A percentile compares a stretch with the other conserved stretches of the same genome.
phyloP scores from a whole-genome alignment of 2,888 invertebrate genomes.

The Nomada ruficornis region DNA sequence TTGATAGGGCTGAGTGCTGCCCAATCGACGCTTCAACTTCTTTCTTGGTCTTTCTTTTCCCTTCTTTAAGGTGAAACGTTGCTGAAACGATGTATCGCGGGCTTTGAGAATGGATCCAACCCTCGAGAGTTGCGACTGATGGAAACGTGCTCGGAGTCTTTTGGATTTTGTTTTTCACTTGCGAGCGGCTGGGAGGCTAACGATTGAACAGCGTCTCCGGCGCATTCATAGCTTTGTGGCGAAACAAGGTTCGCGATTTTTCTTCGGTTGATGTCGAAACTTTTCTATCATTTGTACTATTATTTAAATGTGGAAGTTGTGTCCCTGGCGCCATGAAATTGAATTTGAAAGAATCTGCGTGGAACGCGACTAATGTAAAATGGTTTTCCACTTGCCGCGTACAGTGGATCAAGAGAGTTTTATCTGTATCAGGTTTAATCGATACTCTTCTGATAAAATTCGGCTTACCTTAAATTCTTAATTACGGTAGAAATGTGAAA shows the following conservation, averaged over 20 bases:
- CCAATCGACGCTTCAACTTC: slow-evolving; percentile 39
- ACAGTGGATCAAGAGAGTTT: neutral
- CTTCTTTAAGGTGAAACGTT: slow-evolving; percentile 1
- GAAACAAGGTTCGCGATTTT: neutral
- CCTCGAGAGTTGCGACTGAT: neutral
- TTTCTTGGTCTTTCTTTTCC: slow-evolving; percentile 23
- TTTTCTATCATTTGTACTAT: too few relatives aligned
- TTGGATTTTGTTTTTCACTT: neutral
- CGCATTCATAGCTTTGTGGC: neutral
- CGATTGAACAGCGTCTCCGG: neutral
- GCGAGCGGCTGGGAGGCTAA: too few relatives aligned
- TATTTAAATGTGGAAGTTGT: too few relatives aligned
- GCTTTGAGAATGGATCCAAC: neutral
- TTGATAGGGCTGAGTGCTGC: slow-evolving; percentile 25
- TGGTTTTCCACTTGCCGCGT: neutral
- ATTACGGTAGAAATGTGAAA: neutral
- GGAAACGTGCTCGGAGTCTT: neutral
- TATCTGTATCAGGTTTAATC: neutral
- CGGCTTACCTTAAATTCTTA: neutral
- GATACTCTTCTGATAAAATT: neutral
- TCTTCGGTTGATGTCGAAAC: too few relatives aligned
- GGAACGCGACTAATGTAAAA: neutral
- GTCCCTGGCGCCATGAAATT: too few relatives aligned
- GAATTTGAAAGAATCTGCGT: too few relatives aligned
- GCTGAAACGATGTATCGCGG: neutral